Percentiles rank a stretch among this genome's conserved stretches.
Conservation (phyloP, 2,113 vertebrate genomes). For the Ammodytes dubius region DNA sequence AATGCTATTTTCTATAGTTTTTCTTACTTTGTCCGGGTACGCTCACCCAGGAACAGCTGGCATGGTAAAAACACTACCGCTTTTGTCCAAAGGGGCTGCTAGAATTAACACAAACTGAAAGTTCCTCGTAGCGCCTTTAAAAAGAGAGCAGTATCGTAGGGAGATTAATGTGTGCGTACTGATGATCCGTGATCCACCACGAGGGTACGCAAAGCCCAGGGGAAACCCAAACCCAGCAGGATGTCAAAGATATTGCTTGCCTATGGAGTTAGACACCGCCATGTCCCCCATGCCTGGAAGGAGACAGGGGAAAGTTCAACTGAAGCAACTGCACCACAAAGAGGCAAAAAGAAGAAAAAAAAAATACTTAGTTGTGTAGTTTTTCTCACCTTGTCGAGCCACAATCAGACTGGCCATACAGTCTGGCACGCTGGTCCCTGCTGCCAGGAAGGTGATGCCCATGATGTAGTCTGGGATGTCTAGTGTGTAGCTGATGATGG, state of each 20-base stretch:
- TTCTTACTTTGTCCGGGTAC: no score
- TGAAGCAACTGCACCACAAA: conserved; percentile 8
- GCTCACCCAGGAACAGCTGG: no score
- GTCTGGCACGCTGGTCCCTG: conserved; percentile 87
- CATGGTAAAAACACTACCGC: no score
- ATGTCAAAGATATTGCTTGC: conserved; percentile 90
- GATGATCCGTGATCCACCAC: conserved; percentile 83
- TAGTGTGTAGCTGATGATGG: conserved; percentile 86
- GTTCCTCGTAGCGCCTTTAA: neutral
- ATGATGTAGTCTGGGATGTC: conserved; percentile 89
- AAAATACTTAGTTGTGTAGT: neutral
- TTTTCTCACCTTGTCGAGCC: conserved; percentile 83
- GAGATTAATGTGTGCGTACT: conserved; percentile 61
- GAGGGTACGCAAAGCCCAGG: conserved; percentile 86
- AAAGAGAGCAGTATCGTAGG: neutral
- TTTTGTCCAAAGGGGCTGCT: no score
- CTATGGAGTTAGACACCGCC: conserved; percentile 88
- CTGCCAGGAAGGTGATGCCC: conserved; percentile 88
- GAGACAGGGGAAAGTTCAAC: conserved; percentile 20
- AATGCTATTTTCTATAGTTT: no score
- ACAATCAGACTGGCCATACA: conserved; percentile 89
- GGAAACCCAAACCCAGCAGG: conserved; percentile 86
- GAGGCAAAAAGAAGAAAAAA: neutral
- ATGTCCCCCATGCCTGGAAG: conserved; percentile 87
- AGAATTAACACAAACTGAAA: neutral